These are phyloP conservation scores for Lasioglossum baleicum DNA, from an alignment of 1,140 invertebrate genomes.

Conservation along the genomic window DNA sequence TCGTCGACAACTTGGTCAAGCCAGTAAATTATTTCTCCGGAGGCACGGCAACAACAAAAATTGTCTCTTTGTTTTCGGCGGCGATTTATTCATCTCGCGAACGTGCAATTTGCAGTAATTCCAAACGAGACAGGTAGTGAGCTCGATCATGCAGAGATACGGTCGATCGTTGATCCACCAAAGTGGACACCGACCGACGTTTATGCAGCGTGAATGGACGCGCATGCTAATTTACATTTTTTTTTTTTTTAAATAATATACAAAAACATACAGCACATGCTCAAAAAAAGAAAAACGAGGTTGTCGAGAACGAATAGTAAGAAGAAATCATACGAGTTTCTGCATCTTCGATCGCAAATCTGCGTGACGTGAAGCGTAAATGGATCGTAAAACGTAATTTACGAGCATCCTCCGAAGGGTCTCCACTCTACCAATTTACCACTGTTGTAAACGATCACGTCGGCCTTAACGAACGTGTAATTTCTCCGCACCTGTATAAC, in stretches of 20 bases:
- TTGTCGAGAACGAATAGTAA: neutral
- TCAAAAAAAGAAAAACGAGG: neutral
- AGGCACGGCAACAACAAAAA: neutral
- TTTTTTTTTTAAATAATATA: neutral
- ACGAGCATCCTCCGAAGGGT: constrained; percentile 75
- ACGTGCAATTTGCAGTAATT: constrained; percentile 62
- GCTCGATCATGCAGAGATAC: constrained; percentile 34
- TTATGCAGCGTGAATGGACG: constrained; percentile 5
- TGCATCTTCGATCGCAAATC: constrained; percentile 19
- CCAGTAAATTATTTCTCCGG: constrained; percentile 13
- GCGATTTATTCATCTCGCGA: constrained; percentile 19
- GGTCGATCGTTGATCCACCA: constrained; percentile 27
- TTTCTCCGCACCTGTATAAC: constrained; percentile 41
- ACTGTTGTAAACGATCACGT: constrained; percentile 50
- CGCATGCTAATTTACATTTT: constrained; percentile 18
- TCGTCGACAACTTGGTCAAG: constrained; percentile 30
- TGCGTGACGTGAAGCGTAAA: constrained; percentile 16
- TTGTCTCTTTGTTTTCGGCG: constrained; percentile 1
- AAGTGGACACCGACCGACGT: neutral
- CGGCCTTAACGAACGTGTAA: constrained; percentile 55
- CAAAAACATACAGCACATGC: neutral
- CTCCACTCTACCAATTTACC: constrained; percentile 71
- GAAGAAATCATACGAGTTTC: neutral
- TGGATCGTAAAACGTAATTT: constrained; percentile 40
- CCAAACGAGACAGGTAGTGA: constrained; percentile 22